These are phyloP conservation scores for Myopa tessellatipennis DNA, from an alignment of 2,888 invertebrate species.

Conservation along the genomic window DNA sequence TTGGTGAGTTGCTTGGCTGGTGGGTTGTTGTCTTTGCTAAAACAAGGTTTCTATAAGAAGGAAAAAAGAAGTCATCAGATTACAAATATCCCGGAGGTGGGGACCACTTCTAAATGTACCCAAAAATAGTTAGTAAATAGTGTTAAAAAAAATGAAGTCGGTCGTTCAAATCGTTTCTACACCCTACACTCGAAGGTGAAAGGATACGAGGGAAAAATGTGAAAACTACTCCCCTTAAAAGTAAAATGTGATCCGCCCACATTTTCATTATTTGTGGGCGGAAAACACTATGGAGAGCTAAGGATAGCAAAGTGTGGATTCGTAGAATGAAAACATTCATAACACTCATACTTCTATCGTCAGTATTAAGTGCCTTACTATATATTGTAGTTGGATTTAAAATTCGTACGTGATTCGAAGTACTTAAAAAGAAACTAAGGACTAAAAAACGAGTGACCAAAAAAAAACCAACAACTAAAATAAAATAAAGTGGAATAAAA, in stretches of 20 bases:
- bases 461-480: background rate
- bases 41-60: background rate
- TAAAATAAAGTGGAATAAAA: background rate
- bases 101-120: too few species aligned
- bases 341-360: too few species aligned
- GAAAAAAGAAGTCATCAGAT: constrained; percentile 21
- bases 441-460: background rate
- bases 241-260: too few species aligned
- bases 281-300: too few species aligned
- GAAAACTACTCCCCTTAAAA: too few species aligned
- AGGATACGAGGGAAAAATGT: background rate
- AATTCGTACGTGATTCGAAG: background rate
- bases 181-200: too few species aligned
- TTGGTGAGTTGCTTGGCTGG: background rate
- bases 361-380: too few species aligned
- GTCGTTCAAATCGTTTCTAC: too few species aligned
- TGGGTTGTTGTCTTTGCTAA: background rate
- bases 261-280: too few species aligned
- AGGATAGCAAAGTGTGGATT: too few species aligned
- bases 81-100: constrained; percentile 32
- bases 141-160: too few species aligned
- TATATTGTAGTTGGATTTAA: background rate
- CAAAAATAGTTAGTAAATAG: background rate
- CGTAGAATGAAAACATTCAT: too few species aligned
- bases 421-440: background rate